Percentiles rank a stretch among this genome's conserved stretches.
These are phyloP conservation scores for Cerceris ruficornis DNA, from an alignment of 2,888 invertebrate genomes.

Conservation along the genomic window DNA sequence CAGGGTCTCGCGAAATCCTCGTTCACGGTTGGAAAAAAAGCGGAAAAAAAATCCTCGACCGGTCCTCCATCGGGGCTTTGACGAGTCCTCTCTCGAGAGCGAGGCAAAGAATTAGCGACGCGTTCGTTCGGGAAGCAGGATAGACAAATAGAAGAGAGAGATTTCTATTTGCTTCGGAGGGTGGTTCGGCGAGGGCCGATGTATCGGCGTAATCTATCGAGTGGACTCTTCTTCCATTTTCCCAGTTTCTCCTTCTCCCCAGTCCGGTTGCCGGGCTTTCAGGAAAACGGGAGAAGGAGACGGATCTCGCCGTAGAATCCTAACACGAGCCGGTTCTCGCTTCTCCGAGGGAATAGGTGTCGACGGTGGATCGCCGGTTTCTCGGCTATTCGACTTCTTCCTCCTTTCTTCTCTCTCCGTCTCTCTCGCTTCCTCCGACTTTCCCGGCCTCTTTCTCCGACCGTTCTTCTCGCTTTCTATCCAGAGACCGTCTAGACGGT, in stretches of 20 bases:
- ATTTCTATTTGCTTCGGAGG: conserved; percentile 45
- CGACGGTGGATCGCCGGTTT: conserved; percentile 62
- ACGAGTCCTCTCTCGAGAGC: conserved; percentile 10
- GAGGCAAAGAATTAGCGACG: conserved; percentile 43
- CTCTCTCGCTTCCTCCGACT: not conserved
- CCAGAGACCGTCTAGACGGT: conserved; percentile 31
- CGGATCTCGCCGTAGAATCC: conserved; percentile 31
- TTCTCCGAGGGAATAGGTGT: conserved; percentile 50
- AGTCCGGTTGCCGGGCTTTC: conserved; percentile 1
- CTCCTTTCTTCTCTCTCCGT: not conserved
- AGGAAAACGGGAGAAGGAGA: conserved; percentile 11
- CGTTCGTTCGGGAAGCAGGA: conserved; percentile 31
- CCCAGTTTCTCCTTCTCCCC: conserved; percentile 11
- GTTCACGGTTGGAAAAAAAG: too few relatives aligned
- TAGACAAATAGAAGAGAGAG: conserved; percentile 33
- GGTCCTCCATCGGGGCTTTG: not conserved
- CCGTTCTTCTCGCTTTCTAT: not conserved
- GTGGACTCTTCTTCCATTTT: conserved; percentile 41
- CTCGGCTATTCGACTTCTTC: conserved; percentile 57
- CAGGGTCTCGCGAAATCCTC: too few relatives aligned
- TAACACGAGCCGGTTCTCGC: conserved; percentile 40
- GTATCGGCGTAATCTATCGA: conserved; percentile 59
- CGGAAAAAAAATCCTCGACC: too few relatives aligned
- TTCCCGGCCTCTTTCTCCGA: not conserved
- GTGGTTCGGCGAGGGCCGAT: conserved; percentile 41